Percentiles rank a stretch among this genome's conserved stretches.
These are phyloP conservation scores for Euzophera pinguis DNA, from an alignment of 2,888 invertebrate species.

Conservation along the genomic window DNA sequence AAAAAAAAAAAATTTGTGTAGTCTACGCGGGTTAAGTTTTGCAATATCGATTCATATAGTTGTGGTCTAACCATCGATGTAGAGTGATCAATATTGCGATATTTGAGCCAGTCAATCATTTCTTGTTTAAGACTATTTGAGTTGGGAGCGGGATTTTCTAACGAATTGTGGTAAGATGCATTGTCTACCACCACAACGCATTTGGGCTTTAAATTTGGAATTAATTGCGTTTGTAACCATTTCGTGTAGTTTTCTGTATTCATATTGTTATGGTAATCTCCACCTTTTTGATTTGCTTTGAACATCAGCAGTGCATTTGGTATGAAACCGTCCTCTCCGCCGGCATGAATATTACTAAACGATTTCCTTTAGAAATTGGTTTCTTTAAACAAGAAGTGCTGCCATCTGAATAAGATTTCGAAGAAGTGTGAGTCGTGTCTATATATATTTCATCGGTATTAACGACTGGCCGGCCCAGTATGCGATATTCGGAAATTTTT, in stretches of 20 bases:
- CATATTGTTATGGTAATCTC: constrained; percentile 34
- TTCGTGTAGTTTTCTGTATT: constrained; percentile 25
- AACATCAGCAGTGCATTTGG: constrained; percentile 23
- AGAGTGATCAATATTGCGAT: constrained; percentile 17
- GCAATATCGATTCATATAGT: constrained; percentile 17
- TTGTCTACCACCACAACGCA: constrained; percentile 26
- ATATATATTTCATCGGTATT: not conserved
- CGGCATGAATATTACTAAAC: constrained; percentile 27
- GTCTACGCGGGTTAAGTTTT: too few species aligned
- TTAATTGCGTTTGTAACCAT: constrained; percentile 28
- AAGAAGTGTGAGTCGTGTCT: not conserved
- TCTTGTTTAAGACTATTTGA: constrained; percentile 23
- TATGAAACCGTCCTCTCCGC: constrained; percentile 25
- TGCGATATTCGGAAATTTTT: not conserved
- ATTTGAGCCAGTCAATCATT: constrained; percentile 23
- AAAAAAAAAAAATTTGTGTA: constrained; percentile 14
- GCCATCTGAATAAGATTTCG: not conserved
- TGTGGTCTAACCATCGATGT: constrained; percentile 17
- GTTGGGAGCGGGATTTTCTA: constrained; percentile 21
- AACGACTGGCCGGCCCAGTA: not conserved
- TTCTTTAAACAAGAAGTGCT: not conserved
- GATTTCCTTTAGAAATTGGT: constrained; percentile 2
- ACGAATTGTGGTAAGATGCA: constrained; percentile 30
- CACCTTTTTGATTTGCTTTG: constrained; percentile 20
- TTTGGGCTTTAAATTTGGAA: constrained; percentile 28